Conservation (phyloP, 2,888 invertebrate genomes). For the Machimus atricapillus region DNA sequence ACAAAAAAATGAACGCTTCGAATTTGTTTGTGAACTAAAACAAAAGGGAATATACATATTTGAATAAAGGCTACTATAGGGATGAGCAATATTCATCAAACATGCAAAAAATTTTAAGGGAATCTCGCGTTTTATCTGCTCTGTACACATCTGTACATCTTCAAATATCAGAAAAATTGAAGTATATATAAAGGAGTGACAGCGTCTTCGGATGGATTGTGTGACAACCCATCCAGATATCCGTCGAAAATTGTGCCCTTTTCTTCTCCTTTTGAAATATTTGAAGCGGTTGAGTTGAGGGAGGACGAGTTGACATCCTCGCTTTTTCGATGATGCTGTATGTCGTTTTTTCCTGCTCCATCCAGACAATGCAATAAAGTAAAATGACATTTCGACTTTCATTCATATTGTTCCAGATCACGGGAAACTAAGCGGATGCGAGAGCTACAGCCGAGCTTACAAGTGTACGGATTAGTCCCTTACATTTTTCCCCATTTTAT, state of each 20-base stretch:
- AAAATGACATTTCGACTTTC: constrained; percentile 16
- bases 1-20: neutral
- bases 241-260: neutral
- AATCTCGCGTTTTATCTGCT: neutral
- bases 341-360: neutral
- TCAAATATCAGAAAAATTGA: constrained; percentile 32
- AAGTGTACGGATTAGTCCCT: neutral
- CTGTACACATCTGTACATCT: neutral
- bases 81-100: neutral
- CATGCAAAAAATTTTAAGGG: neutral
- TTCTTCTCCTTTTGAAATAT: neutral
- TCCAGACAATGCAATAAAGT: neutral
- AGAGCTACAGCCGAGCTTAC: neutral
- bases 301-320: neutral
- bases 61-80: neutral
- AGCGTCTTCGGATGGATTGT: neutral
- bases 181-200: constrained; percentile 22
- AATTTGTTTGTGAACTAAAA: neutral
- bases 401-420: neutral
- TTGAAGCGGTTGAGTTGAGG: neutral
- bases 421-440: neutral
- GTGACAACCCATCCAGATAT: constrained; percentile 22
- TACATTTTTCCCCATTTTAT: neutral
- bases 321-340: neutral
- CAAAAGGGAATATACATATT: neutral